A percentile compares a stretch with the other conserved stretches of the same genome.
phyloP scores from a whole-genome alignment of 2,797 vertebrate genomes.

The Cuculus canorus region DNA sequence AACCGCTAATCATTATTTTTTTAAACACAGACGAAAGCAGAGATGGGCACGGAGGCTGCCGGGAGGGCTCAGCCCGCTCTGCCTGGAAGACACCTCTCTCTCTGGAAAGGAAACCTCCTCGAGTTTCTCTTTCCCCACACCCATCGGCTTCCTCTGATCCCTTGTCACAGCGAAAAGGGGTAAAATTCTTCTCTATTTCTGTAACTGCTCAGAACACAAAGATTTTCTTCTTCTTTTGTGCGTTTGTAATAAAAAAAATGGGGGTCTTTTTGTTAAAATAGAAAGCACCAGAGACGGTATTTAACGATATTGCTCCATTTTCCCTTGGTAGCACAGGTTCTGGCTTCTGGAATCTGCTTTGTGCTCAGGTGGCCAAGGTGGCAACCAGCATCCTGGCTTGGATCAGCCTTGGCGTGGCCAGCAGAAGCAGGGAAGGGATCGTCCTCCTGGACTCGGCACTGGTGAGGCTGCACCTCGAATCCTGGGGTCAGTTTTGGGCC shows the following conservation, averaged over 20 bases:
- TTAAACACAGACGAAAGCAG: background rate
- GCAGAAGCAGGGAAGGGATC: too few species aligned
- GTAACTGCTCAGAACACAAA: background rate
- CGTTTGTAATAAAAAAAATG: background rate
- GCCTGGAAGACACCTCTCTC: background rate
- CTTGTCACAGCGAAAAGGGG: background rate
- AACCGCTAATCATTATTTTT: background rate
- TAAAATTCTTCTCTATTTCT: background rate
- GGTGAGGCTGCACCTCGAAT: too few species aligned
- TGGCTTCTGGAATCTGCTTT: background rate
- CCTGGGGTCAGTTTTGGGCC: too few species aligned
- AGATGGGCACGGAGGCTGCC: background rate
- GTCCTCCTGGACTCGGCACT: too few species aligned
- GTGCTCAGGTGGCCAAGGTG: too few species aligned
- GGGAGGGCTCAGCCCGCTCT: background rate
- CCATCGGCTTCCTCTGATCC: background rate
- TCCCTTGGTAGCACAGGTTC: background rate
- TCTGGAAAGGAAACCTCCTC: background rate
- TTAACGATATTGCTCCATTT: background rate
- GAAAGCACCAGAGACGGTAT: background rate
- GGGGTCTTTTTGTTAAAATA: background rate
- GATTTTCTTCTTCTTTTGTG: background rate
- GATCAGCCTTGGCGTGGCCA: too few species aligned
- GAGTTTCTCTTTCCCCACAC: conserved; percentile 21
- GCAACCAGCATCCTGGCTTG: too few species aligned